These are phyloP conservation scores for Melanotaenia parkinsoni DNA, from an alignment of 2,797 vertebrate species.

Conservation along the genomic window DNA sequence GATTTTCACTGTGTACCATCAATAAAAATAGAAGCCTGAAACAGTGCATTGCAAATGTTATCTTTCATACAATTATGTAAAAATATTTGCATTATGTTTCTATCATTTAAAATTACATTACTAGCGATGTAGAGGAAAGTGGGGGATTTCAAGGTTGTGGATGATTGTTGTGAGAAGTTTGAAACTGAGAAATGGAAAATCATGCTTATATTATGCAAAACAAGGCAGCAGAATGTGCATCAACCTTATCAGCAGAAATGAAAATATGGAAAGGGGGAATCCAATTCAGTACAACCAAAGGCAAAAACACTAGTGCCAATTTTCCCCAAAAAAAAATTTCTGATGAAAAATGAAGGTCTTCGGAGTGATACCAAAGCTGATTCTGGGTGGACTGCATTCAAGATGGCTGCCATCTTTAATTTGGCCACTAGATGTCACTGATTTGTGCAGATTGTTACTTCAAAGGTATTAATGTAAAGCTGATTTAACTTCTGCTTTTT, in stretches of 20 bases:
- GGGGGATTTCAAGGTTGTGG: background rate
- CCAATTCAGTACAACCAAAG: background rate
- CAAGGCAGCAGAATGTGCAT: background rate
- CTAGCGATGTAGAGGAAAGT: background rate
- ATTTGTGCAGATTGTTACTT: background rate
- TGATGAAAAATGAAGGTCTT: background rate
- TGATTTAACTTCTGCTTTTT: background rate
- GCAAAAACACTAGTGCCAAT: background rate
- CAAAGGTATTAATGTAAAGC: background rate
- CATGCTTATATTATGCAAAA: background rate
- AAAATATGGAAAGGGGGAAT: background rate
- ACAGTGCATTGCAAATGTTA: background rate
- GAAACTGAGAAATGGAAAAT: background rate
- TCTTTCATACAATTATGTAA: background rate
- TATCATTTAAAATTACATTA: background rate
- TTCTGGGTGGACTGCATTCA: background rate
- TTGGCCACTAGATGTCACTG: background rate
- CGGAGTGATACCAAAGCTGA: background rate
- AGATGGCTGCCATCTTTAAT: no score
- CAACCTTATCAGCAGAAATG: background rate
- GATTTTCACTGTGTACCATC: constrained; percentile 24
- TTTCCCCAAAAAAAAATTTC: background rate
- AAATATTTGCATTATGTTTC: background rate
- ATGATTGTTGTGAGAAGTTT: background rate
- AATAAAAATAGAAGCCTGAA: constrained; percentile 25